phyloP scores from a whole-genome alignment of 2,113 vertebrate species.

The Aegotheles bennettii region DNA sequence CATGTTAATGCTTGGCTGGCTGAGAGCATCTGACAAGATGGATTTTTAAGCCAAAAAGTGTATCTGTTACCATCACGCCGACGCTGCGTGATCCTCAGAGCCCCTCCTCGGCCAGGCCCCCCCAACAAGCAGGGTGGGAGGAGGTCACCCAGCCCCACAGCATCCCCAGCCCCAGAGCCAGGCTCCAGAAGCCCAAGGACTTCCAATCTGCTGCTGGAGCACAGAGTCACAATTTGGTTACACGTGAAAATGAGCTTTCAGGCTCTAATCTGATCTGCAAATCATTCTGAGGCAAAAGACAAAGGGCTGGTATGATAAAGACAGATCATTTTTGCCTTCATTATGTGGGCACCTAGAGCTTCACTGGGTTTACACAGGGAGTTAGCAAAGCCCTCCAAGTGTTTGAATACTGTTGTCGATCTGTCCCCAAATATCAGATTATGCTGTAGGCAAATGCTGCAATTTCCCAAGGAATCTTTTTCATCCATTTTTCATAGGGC shows the following conservation, averaged over 20 bases:
- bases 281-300: background rate
- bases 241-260: accelerated
- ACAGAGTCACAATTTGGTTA: accelerated
- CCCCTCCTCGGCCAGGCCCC: background rate
- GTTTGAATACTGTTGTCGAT: background rate
- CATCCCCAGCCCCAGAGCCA: accelerated
- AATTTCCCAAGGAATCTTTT: conserved; percentile 7
- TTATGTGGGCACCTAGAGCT: background rate
- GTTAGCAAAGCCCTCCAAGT: background rate
- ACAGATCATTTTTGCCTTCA: background rate
- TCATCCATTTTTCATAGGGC: conserved; percentile 32
- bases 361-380: background rate
- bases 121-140: background rate
- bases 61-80: background rate
- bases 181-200: background rate
- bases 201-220: background rate
- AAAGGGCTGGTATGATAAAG: background rate
- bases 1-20: background rate
- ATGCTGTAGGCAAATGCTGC: background rate
- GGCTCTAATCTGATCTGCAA: background rate
- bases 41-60: background rate
- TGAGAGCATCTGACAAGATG: background rate
- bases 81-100: background rate
- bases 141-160: background rate
- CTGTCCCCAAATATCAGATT: background rate